Conservation (phyloP, 2,888 invertebrate species). For the Callimorpha dominula region DNA sequence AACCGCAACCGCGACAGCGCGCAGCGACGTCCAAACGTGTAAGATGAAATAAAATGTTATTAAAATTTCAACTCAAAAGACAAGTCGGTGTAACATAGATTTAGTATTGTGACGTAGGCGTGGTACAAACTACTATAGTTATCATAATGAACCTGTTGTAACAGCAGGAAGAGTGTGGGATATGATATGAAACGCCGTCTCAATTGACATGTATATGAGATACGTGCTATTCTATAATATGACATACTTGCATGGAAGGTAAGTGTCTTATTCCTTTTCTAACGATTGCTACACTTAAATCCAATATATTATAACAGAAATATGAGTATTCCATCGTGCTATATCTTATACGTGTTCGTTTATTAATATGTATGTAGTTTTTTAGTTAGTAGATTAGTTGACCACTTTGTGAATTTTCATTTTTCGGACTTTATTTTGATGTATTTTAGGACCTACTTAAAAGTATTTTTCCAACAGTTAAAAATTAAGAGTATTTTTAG, state of each 20-base stretch:
- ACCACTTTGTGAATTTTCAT: no score
- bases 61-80: constrained; percentile 70
- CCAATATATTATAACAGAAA: background rate
- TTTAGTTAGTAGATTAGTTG: no score
- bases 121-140: constrained; percentile 44
- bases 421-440: no score
- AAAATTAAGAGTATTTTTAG: no score
- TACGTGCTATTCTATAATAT: background rate
- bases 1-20: constrained; percentile 48
- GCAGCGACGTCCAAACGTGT: constrained; percentile 54
- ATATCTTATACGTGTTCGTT: no score
- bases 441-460: no score
- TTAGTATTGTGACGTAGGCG: constrained; percentile 43
- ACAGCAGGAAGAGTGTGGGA: constrained; percentile 34
- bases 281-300: background rate
- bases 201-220: constrained; percentile 26
- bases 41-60: constrained; percentile 68
- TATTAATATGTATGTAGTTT: no score
- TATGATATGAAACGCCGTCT: constrained; percentile 26
- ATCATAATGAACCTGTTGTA: constrained; percentile 42
- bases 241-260: background rate
- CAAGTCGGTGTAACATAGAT: constrained; percentile 54
- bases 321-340: background rate
- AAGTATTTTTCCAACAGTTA: no score
- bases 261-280: background rate